These are phyloP conservation scores for Tenodera sinensis DNA, from an alignment of 2,888 invertebrate genomes.

Conservation along the genomic window DNA sequence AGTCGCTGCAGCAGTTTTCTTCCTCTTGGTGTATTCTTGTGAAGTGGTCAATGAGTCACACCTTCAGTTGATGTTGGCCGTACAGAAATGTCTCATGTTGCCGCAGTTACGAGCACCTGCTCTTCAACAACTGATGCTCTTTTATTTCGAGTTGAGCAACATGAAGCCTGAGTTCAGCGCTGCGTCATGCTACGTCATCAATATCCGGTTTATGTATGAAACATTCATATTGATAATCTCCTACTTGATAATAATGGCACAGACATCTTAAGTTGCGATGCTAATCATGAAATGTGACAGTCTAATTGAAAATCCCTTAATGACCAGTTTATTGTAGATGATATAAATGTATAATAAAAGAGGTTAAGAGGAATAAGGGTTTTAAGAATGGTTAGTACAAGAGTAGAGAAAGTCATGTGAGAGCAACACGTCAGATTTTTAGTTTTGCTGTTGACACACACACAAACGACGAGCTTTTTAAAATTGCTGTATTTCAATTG, in stretches of 20 bases:
- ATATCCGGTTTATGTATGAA: not conserved
- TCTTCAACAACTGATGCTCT: not conserved
- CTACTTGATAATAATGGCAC: not conserved
- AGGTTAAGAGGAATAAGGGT: too few species aligned
- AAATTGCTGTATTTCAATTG: too few species aligned
- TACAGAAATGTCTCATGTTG: not conserved
- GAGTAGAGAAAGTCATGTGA: too few species aligned
- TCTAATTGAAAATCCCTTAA: too few species aligned
- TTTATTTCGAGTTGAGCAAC: not conserved
- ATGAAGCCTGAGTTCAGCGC: not conserved
- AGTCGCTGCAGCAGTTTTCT: not conserved
- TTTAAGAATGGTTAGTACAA: too few species aligned
- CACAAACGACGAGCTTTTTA: too few species aligned
- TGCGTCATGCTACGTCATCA: not conserved
- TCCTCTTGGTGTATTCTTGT: not conserved
- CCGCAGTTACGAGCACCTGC: not conserved
- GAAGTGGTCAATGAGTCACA: not conserved
- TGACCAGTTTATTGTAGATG: too few species aligned
- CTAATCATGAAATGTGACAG: too few species aligned
- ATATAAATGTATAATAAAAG: too few species aligned
- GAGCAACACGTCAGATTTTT: too few species aligned
- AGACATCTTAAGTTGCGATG: not conserved
- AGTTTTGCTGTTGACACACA: too few species aligned
- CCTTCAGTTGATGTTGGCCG: not conserved
- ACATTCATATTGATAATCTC: not conserved